phyloP scores from a whole-genome alignment of 2,888 invertebrate genomes.

The Meghimatium bilineatum region DNA sequence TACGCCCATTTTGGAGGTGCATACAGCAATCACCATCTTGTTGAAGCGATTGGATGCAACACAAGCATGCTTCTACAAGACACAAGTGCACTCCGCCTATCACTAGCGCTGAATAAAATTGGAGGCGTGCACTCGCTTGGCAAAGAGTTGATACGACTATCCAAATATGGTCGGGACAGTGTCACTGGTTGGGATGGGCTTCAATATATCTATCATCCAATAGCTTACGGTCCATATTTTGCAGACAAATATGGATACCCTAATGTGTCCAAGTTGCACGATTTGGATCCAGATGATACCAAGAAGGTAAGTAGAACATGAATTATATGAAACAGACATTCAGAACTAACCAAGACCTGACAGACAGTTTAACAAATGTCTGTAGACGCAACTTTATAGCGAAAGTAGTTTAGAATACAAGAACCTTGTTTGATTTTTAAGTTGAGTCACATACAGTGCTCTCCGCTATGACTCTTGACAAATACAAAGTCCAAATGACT shows the following conservation, averaged over 20 bases:
- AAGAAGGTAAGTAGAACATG: slow-evolving; percentile 55
- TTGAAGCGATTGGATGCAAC: slow-evolving; percentile 61
- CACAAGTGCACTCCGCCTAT: slow-evolving; percentile 73
- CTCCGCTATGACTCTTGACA: too few species aligned
- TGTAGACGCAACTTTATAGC: too few species aligned
- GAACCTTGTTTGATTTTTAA: too few species aligned
- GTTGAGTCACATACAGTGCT: too few species aligned
- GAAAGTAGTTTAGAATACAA: too few species aligned
- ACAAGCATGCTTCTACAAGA: slow-evolving; percentile 67
- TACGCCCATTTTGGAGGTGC: slow-evolving; percentile 70
- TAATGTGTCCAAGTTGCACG: slow-evolving; percentile 66
- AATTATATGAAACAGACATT: background rate
- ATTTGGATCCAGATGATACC: slow-evolving; percentile 63
- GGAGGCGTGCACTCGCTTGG: slow-evolving; percentile 72
- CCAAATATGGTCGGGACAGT: slow-evolving; percentile 72
- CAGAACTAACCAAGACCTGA: too few species aligned
- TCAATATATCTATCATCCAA: slow-evolving; percentile 73
- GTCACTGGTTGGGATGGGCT: slow-evolving; percentile 65
- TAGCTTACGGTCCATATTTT: slow-evolving; percentile 73
- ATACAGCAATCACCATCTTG: slow-evolving; percentile 66
- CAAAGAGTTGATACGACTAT: slow-evolving; percentile 65
- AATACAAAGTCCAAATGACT: too few species aligned
- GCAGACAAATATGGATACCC: slow-evolving; percentile 75
- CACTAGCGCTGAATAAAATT: slow-evolving; percentile 70
- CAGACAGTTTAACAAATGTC: too few species aligned